These are phyloP conservation scores for Apodemia hepburni DNA, from an alignment of 2,888 invertebrate genomes.

Conservation along the genomic window DNA sequence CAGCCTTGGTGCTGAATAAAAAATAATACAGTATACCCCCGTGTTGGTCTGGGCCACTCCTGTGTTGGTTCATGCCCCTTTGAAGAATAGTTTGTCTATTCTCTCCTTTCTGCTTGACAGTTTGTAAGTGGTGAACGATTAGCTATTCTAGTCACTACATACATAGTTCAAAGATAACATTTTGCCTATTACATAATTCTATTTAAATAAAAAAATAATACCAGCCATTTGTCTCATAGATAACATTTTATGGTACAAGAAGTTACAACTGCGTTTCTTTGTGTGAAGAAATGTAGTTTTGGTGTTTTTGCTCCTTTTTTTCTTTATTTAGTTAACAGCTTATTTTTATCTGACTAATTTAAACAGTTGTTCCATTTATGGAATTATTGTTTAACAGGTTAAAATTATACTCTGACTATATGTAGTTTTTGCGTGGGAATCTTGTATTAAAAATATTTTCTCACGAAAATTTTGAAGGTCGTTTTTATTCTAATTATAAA, in stretches of 20 bases:
- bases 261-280: constrained; percentile 46
- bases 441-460: neutral
- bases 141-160: too few relatives aligned
- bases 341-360: constrained; percentile 64
- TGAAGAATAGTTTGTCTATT: too few relatives aligned
- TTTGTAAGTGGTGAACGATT: too few relatives aligned
- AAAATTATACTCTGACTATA: neutral
- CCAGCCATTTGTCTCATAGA: constrained; percentile 48
- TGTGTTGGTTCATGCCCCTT: too few relatives aligned
- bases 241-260: constrained; percentile 58
- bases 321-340: constrained; percentile 64
- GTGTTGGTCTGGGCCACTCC: too few relatives aligned
- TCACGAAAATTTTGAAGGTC: neutral
- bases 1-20: too few relatives aligned
- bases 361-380: constrained; percentile 16
- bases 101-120: too few relatives aligned
- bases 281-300: constrained; percentile 12
- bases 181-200: neutral
- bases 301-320: constrained; percentile 21
- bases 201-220: constrained; percentile 16
- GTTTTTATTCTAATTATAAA: neutral
- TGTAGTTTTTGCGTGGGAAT: neutral
- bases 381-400: constrained; percentile 1
- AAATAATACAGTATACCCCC: too few relatives aligned
- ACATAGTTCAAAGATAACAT: neutral